Evolutionary conservation across 2,113 vertebrate genomes (phyloP).

Genomic region (Casuarius casuarius): DNA sequence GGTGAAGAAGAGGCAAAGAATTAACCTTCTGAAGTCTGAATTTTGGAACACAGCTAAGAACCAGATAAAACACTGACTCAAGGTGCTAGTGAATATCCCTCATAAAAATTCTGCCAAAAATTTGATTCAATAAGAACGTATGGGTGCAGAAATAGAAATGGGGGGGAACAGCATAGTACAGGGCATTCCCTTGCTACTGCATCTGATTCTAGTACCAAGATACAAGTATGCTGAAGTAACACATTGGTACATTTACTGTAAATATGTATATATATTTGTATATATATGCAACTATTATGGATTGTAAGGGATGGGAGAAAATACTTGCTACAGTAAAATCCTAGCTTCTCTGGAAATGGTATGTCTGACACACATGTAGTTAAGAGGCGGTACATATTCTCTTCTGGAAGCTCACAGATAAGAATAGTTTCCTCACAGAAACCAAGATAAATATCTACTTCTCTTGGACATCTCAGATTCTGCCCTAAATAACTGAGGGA

Average conservation of each 20-base stretch:
- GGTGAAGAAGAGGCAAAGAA: background rate
- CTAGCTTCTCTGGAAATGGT: background rate
- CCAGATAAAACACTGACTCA: background rate
- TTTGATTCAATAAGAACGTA: background rate
- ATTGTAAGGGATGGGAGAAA: background rate
- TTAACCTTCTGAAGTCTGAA: background rate
- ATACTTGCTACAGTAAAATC: background rate
- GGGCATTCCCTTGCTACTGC: background rate
- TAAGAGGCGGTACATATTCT: background rate
- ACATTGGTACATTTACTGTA: background rate
- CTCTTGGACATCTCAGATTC: background rate
- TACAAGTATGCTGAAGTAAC: background rate
- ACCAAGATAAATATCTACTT: slow-evolving; percentile 7
- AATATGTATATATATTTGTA: background rate
- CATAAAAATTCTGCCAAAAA: background rate
- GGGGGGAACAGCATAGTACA: background rate
- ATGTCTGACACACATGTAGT: background rate
- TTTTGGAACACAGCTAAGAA: background rate
- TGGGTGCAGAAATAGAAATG: background rate
- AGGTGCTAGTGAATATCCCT: background rate
- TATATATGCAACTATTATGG: background rate
- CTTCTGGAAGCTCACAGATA: background rate
- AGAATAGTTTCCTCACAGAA: background rate
- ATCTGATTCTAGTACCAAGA: background rate
- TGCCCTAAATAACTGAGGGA: background rate